phyloP scores from a whole-genome alignment of 2,888 invertebrate species.

The Trichopoda pennipes region DNA sequence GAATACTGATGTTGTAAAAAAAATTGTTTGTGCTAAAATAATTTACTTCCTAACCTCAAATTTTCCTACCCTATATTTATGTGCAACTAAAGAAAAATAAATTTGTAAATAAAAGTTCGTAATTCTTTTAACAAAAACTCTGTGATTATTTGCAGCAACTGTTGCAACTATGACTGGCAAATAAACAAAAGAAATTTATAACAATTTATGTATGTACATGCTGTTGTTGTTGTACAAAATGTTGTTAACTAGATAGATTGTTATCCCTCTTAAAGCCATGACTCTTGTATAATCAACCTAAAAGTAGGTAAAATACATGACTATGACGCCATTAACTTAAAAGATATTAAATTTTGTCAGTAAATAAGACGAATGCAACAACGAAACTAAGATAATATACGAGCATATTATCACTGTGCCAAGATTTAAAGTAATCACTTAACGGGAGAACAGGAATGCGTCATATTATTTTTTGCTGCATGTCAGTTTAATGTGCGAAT shows the following conservation, averaged over 20 bases:
- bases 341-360: constrained; percentile 5
- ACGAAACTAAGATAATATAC: constrained; percentile 14
- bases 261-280: constrained; percentile 54
- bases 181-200: constrained; percentile 28
- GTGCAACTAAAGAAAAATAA: neutral
- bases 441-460: neutral
- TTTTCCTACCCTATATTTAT: neutral
- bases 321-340: constrained; percentile 44
- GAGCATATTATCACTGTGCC: constrained; percentile 54
- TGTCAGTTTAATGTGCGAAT: constrained; percentile 45
- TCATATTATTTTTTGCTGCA: neutral
- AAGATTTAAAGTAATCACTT: constrained; percentile 5
- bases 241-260: constrained; percentile 57
- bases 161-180: neutral
- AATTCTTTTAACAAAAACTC: neutral
- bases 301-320: constrained; percentile 57
- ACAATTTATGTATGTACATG: constrained; percentile 2
- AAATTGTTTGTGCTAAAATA: too few relatives aligned
- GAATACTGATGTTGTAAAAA: too few relatives aligned
- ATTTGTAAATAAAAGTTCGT: neutral
- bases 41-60: too few relatives aligned
- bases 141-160: constrained; percentile 17
- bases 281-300: constrained; percentile 20
- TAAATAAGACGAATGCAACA: neutral
- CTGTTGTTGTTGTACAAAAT: constrained; percentile 21